These are phyloP conservation scores for Dipus sagitta DNA, from an alignment of 2,797 vertebrate genomes.

Conservation along the genomic window DNA sequence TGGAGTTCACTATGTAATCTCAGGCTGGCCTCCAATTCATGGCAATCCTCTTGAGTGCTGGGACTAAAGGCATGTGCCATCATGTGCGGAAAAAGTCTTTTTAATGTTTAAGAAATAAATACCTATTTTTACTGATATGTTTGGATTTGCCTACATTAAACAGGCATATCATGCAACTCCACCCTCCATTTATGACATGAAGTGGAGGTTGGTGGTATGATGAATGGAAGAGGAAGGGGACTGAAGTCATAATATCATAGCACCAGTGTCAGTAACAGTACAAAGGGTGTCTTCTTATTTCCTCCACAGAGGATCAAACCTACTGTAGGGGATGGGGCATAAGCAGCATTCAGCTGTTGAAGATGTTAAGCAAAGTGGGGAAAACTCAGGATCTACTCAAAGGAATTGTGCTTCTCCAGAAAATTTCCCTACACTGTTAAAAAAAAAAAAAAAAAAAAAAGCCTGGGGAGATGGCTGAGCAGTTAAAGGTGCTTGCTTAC, in stretches of 20 bases:
- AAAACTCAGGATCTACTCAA: background rate
- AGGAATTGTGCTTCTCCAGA: background rate
- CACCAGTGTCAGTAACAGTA: background rate
- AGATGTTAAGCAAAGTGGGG: slow-evolving; percentile 2
- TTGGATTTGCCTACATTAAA: slow-evolving; percentile 41
- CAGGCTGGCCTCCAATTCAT: no score
- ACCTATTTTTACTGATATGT: background rate
- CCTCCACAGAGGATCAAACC: slow-evolving; percentile 14
- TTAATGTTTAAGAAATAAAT: background rate
- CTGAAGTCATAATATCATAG: background rate
- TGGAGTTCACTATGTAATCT: no score
- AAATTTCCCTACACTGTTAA: background rate
- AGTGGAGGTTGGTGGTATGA: background rate
- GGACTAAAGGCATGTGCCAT: no score
- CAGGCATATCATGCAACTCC: background rate
- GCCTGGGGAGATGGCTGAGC: no score
- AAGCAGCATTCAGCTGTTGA: background rate
- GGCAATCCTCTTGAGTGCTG: no score
- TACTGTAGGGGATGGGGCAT: background rate
- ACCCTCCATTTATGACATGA: background rate
- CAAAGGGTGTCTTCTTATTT: background rate
- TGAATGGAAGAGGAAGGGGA: slow-evolving; percentile 19
- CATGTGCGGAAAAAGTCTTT: background rate
- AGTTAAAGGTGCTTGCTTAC: no score
- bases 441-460: background rate